These are phyloP conservation scores for Lymantria monacha DNA, from an alignment of 2,888 invertebrate genomes.

Conservation along the genomic window DNA sequence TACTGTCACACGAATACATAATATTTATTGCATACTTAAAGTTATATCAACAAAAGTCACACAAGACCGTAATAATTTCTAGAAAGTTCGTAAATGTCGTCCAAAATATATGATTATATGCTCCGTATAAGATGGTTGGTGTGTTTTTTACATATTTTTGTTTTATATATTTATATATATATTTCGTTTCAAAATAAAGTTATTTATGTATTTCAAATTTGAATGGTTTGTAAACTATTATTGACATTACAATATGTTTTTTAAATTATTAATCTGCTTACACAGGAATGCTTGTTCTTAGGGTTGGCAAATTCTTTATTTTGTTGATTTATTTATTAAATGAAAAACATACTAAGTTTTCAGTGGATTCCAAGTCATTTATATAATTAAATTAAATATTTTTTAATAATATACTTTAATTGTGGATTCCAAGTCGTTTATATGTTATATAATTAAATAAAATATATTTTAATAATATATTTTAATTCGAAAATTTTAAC, in stretches of 20 bases:
- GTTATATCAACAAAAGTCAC: conserved; percentile 15
- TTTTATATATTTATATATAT: conserved; percentile 10
- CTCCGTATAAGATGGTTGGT: conserved; percentile 4
- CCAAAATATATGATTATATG: conserved; percentile 16
- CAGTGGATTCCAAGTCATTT: too few relatives aligned
- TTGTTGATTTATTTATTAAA: too few relatives aligned
- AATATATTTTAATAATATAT: too few relatives aligned
- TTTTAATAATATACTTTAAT: too few relatives aligned
- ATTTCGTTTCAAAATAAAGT: conserved; percentile 7
- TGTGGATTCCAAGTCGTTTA: too few relatives aligned
- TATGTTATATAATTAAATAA: too few relatives aligned
- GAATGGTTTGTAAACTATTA: neutral
- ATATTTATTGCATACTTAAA: conserved; percentile 23
- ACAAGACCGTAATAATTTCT: conserved; percentile 13
- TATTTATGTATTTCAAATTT: conserved; percentile 1
- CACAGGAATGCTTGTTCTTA: too few relatives aligned
- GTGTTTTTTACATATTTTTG: conserved; percentile 12
- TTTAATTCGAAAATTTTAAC: too few relatives aligned
- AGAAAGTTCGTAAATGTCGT: conserved; percentile 22
- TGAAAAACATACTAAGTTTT: too few relatives aligned
- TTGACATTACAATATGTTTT: neutral
- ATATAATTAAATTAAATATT: too few relatives aligned
- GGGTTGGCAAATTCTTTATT: too few relatives aligned
- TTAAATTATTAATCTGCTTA: too few relatives aligned
- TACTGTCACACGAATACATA: conserved; percentile 4